A percentile compares a stretch with the other conserved stretches of the same genome.
Conservation (phyloP, 2,797 vertebrate genomes). For the Sebastes diploproa region DNA sequence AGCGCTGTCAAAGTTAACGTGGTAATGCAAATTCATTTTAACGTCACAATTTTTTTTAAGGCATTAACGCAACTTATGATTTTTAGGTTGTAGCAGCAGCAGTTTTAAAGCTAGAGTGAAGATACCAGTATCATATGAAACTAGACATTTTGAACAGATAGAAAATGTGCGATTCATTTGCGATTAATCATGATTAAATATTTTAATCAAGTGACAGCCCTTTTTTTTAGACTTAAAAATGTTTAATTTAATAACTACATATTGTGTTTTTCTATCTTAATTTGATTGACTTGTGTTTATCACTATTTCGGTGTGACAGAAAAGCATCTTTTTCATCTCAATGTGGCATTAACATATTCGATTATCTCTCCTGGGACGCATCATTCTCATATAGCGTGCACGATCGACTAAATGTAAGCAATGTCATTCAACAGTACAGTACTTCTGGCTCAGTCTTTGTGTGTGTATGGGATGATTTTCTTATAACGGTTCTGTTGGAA, state of each 20-base stretch:
- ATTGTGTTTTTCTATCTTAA: background rate
- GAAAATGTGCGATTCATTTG: too few relatives aligned
- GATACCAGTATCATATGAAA: too few relatives aligned
- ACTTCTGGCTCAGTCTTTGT: background rate
- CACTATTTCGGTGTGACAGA: background rate
- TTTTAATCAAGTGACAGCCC: too few relatives aligned
- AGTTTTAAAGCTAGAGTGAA: too few relatives aligned
- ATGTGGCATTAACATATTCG: background rate
- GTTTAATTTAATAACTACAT: too few relatives aligned
- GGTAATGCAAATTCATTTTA: too few relatives aligned
- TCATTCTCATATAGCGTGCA: background rate
- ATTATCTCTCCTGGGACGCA: background rate
- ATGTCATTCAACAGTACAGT: conserved; percentile 5
- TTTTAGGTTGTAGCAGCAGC: too few relatives aligned
- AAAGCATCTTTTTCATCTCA: background rate
- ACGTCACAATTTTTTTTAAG: fast-evolving
- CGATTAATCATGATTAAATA: too few relatives aligned
- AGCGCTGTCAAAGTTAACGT: fast-evolving
- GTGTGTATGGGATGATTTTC: conserved; percentile 10
- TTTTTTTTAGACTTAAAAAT: too few relatives aligned
- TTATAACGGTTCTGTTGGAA: background rate
- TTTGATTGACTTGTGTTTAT: background rate
- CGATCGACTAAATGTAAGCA: background rate
- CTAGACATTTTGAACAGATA: too few relatives aligned
- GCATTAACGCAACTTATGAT: too few relatives aligned